These are phyloP conservation scores for Caenorhabditis inopinata DNA, from an alignment of 1,140 invertebrate species.

Conservation along the genomic window DNA sequence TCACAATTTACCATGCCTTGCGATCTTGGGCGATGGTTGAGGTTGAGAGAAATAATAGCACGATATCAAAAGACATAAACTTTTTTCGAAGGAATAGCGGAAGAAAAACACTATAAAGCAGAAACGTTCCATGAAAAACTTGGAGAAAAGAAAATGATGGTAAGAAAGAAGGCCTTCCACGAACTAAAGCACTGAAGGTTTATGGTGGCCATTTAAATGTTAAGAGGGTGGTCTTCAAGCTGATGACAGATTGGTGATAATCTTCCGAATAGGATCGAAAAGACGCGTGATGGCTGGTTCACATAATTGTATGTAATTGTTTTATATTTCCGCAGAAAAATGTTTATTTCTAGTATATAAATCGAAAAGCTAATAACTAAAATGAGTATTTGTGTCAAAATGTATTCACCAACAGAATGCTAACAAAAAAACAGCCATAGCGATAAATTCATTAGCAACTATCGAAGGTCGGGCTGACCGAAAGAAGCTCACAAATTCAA, in stretches of 20 bases:
- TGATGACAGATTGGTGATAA: slow-evolving; percentile 20
- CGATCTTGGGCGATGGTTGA: too few species aligned
- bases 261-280: not conserved
- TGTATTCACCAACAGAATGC: not conserved
- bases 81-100: too few species aligned
- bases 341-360: too few species aligned
- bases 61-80: too few species aligned
- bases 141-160: not conserved
- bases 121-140: not conserved
- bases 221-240: not conserved
- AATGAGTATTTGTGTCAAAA: not conserved
- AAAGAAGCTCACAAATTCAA: slow-evolving; percentile 30
- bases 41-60: too few species aligned
- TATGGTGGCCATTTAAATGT: not conserved
- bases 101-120: too few species aligned
- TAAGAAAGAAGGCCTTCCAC: not conserved
- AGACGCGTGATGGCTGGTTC: too few species aligned
- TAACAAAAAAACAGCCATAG: too few species aligned
- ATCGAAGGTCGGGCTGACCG: slow-evolving; percentile 1
- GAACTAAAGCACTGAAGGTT: not conserved
- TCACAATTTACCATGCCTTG: too few species aligned
- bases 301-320: too few species aligned
- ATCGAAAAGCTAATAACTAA: too few species aligned
- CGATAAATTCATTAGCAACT: not conserved
- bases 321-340: too few species aligned